A percentile compares a stretch with the other conserved stretches of the same genome.
Evolutionary conservation across 2,888 invertebrate genomes (phyloP).

Genomic region (Augochlorella aurata): DNA sequence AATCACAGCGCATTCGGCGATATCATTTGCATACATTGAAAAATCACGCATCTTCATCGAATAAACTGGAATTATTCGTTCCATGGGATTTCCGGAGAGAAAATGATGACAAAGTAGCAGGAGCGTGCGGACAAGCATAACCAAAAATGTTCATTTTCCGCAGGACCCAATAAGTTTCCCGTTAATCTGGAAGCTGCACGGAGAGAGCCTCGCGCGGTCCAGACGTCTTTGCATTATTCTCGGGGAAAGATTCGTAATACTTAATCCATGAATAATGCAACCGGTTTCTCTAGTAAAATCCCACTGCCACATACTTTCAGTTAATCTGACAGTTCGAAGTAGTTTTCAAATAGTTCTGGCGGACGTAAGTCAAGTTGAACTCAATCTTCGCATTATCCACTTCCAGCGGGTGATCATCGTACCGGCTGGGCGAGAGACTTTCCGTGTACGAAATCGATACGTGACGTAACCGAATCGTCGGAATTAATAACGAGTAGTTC

Average conservation of each 20-base stretch:
- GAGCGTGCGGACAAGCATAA: background rate
- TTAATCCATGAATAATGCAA: conserved; percentile 70
- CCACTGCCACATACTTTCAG: conserved; percentile 68
- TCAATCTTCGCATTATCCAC: conserved; percentile 70
- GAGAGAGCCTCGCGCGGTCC: conserved; percentile 20
- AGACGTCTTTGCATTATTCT: conserved; percentile 68
- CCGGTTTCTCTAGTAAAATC: conserved; percentile 59
- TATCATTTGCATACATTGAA: background rate
- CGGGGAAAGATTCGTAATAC: conserved; percentile 62
- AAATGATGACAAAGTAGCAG: conserved; percentile 14
- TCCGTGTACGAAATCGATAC: conserved; percentile 58
- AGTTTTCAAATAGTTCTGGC: conserved; percentile 71
- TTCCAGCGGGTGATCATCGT: conserved; percentile 54
- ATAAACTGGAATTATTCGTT: background rate
- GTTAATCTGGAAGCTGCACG: conserved; percentile 62
- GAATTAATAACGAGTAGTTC: conserved; percentile 31
- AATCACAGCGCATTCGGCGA: background rate
- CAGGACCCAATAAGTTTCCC: conserved; percentile 64
- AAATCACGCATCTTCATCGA: background rate
- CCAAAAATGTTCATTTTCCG: conserved; percentile 46
- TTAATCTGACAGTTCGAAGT: conserved; percentile 71
- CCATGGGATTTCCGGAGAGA: background rate
- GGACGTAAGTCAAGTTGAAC: conserved; percentile 69
- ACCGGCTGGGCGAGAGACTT: conserved; percentile 37
- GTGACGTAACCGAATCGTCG: conserved; percentile 31